phyloP scores from a whole-genome alignment of 2,888 invertebrate genomes.

The Exephanes ischioxanthus region DNA sequence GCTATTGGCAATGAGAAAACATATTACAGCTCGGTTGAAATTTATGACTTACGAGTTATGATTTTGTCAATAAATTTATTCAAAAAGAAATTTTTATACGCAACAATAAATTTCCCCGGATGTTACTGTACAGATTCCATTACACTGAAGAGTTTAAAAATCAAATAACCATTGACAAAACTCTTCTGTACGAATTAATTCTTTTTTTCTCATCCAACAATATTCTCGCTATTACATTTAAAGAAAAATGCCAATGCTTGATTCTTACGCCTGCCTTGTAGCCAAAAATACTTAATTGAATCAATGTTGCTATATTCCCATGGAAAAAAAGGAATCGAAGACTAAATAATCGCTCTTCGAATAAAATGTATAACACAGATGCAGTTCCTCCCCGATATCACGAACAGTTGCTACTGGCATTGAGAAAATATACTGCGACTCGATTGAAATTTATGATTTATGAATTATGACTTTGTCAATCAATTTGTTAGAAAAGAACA shows the following conservation, averaged over 20 bases:
- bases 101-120: too few species aligned
- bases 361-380: too few species aligned
- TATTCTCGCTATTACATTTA: not conserved
- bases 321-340: too few species aligned
- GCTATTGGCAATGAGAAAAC: conserved; percentile 58
- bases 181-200: not conserved
- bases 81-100: not conserved
- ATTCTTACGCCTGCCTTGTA: not conserved
- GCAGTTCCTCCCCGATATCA: conserved; percentile 14
- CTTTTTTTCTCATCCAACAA: not conserved
- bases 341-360: too few species aligned
- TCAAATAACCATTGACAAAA: not conserved
- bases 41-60: not conserved
- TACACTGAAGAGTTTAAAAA: not conserved
- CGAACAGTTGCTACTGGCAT: conserved; percentile 61
- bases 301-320: not conserved
- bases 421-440: conserved; percentile 7
- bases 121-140: too few species aligned
- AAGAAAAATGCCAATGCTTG: not conserved
- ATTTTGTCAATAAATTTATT: not conserved
- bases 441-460: not conserved
- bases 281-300: not conserved
- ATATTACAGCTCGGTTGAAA: not conserved
- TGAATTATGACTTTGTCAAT: not conserved
- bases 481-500: not conserved